Evolutionary conservation across 2,113 vertebrate species (phyloP), one percentile per base, ranked within the genome.

Genomic region (Macquaria australasica): DNA sequence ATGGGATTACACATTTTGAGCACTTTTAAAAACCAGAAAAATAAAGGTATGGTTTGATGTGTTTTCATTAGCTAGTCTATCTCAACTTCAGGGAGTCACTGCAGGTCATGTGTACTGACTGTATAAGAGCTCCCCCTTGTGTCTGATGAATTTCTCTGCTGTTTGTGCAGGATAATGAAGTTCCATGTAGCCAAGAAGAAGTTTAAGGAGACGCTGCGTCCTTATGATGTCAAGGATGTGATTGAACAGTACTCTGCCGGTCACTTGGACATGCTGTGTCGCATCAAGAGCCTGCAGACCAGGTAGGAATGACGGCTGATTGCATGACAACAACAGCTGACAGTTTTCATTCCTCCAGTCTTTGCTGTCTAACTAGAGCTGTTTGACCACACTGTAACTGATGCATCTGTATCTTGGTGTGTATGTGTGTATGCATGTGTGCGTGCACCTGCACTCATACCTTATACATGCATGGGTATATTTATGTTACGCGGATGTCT

Each of bases 211-310:
- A 99, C 98, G 0, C 91, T 99, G 87, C 97, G 98, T 53, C 98
- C 98, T 0, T 99, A 99, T 31, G 98, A 99, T 81, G 98, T 99
- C 77, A 99, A 99, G 95, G 98, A 99, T 83, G 98, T 99, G 82
- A 99, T 99, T 66, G 98, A 99, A 91, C 98, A 99, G 90, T 99
- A 99, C 92, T 99, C 98, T 50, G 98, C 98, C 2, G 98, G 98
- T 37, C 98, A 99, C 63, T 91, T 99, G 90, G 98, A 99, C 94
- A 99, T 99, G 98, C 88, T 99, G 80, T 98, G 98, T 88, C 97
- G 98, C 87, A 99, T 99, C 92, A 99, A 99, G 92, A 99, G 97
- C 77, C 97, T 99, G 79, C 98, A 99, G 89, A 97, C 97, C 87
- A 96, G 98, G 98, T 99, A 93, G 92, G 95, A 72, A 79, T 21